phyloP scores from a whole-genome alignment of 2,797 vertebrate genomes.

The Bradypodion pumilum region DNA sequence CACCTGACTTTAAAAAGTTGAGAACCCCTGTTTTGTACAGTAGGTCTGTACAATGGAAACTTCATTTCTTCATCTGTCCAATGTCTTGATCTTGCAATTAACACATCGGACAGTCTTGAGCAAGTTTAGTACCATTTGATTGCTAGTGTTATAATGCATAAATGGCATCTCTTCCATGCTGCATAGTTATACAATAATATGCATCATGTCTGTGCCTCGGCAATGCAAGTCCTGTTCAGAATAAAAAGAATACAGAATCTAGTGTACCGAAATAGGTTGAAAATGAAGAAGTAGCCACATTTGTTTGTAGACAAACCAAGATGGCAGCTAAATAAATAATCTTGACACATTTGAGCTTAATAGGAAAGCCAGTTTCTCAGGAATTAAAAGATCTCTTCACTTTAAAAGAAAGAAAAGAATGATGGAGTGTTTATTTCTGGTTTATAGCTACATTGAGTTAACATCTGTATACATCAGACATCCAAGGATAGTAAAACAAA shows the following conservation, averaged over 20 bases:
- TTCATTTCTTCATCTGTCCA: background rate
- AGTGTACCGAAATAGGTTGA: background rate
- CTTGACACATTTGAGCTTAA: conserved; percentile 2
- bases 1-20: no score
- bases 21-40: no score
- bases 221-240: background rate
- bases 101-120: background rate
- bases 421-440: background rate
- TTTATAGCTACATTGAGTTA: background rate
- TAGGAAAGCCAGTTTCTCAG: background rate
- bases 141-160: background rate
- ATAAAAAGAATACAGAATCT: background rate
- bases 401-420: background rate
- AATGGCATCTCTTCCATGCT: background rate
- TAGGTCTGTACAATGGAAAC: background rate
- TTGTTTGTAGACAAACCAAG: background rate
- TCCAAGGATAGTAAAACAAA: conserved; percentile 2
- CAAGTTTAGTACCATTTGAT: background rate
- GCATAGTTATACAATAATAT: background rate
- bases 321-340: conserved; percentile 17
- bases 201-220: background rate
- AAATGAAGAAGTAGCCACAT: background rate
- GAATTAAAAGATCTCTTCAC: background rate
- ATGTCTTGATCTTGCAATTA: background rate
- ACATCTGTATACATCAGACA: conserved; percentile 15